A percentile compares a stretch with the other conserved stretches of the same genome.
These are phyloP conservation scores for Aphidius ervi DNA, from an alignment of 1,140 invertebrate genomes.

Conservation along the genomic window DNA sequence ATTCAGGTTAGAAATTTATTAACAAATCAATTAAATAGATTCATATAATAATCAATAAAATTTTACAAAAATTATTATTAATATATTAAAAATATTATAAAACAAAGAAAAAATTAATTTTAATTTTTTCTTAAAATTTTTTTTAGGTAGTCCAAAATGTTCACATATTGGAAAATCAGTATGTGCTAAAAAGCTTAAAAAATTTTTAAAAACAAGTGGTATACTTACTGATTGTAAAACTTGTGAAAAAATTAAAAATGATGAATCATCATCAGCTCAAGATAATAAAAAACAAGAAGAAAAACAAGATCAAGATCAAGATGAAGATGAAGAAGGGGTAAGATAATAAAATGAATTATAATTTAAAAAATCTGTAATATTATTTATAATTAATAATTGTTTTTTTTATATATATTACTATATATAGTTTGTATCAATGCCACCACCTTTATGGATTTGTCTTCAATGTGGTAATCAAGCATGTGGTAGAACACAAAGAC, in stretches of 20 bases:
- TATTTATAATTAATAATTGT: neutral
- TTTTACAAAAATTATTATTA: slow-evolving; percentile 4
- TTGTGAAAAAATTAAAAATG: slow-evolving; percentile 53
- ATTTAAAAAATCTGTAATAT: no score
- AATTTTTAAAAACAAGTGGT: slow-evolving; percentile 56
- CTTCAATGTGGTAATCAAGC: slow-evolving; percentile 70
- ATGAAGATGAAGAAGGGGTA: slow-evolving; percentile 36
- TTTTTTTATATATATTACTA: neutral
- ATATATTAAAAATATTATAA: no score
- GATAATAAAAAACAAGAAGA: slow-evolving; percentile 61
- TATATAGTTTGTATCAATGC: slow-evolving; percentile 18
- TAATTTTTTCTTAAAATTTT: slow-evolving; percentile 8
- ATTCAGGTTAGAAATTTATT: slow-evolving; percentile 30
- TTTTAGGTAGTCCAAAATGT: slow-evolving; percentile 49
- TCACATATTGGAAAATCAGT: slow-evolving; percentile 67
- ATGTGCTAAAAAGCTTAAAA: slow-evolving; percentile 62
- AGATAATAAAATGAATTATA: neutral
- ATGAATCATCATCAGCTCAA: slow-evolving; percentile 57
- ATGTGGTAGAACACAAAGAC: slow-evolving; percentile 66
- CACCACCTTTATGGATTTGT: slow-evolving; percentile 63
- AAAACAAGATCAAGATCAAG: slow-evolving; percentile 32
- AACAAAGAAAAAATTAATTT: neutral
- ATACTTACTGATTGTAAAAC: slow-evolving; percentile 59
- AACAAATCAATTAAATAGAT: neutral
- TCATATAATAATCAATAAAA: slow-evolving; percentile 9